These are phyloP conservation scores for Agonopterix arenella DNA, from an alignment of 2,888 invertebrate genomes.

Conservation along the genomic window DNA sequence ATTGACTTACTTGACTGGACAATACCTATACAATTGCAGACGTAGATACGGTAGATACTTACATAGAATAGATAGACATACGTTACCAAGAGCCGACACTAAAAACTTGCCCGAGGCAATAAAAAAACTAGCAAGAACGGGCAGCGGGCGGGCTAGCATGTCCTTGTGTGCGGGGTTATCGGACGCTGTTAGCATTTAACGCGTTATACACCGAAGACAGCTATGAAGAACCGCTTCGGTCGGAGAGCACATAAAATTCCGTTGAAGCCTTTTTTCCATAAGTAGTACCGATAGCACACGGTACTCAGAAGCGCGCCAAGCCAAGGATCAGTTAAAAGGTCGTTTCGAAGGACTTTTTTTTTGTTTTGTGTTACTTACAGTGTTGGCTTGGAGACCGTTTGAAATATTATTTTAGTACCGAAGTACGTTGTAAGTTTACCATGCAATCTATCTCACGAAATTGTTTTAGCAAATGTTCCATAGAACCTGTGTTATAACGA, in stretches of 20 bases:
- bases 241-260: conserved; percentile 64
- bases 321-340: conserved; percentile 37
- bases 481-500: neutral
- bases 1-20: too few species aligned
- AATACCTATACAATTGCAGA: neutral
- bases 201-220: conserved; percentile 63
- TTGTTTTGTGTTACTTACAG: conserved; percentile 48
- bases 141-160: conserved; percentile 39
- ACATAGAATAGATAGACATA: neutral
- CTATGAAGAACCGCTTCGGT: conserved; percentile 65
- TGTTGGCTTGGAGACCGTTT: conserved; percentile 30
- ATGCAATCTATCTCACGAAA: too few species aligned
- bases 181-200: conserved; percentile 72
- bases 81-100: conserved; percentile 31
- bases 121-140: conserved; percentile 43
- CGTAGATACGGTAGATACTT: neutral
- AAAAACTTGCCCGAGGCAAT: conserved; percentile 36
- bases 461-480: too few species aligned
- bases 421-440: neutral
- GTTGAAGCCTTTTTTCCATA: conserved; percentile 66
- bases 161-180: conserved; percentile 71
- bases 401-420: conserved; percentile 1
- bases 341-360: conserved; percentile 58
- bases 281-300: conserved; percentile 63
- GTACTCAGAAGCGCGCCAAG: conserved; percentile 38